A percentile compares a stretch with the other conserved stretches of the same genome.
Evolutionary conservation across 1,140 invertebrate species (phyloP).

Genomic region (Cecropterus lyciades): DNA sequence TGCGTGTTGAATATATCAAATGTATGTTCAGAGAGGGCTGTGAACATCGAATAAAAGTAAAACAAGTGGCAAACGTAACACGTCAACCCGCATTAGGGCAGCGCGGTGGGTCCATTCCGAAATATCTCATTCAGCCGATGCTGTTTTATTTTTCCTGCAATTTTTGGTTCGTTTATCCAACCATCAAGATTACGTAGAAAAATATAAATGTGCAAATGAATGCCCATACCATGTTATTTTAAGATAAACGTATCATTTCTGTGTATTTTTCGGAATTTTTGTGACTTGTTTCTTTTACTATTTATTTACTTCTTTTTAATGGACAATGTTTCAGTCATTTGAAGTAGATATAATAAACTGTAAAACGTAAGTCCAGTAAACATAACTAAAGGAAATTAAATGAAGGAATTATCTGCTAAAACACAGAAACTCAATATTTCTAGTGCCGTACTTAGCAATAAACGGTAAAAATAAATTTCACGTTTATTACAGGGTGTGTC

Average conservation of each 20-base stretch:
- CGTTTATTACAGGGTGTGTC: constrained; percentile 3
- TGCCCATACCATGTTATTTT: background rate
- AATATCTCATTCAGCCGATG: constrained; percentile 27
- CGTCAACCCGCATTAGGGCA: constrained; percentile 32
- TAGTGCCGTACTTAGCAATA: background rate
- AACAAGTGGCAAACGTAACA: constrained; percentile 28
- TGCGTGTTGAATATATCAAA: constrained; percentile 3
- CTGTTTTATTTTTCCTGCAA: constrained; percentile 10
- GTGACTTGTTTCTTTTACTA: no score
- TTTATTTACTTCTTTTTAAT: no score
- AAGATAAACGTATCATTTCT: background rate
- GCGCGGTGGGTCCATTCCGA: constrained; percentile 26
- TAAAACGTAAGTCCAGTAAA: no score
- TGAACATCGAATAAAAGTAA: constrained; percentile 28
- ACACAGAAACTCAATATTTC: no score
- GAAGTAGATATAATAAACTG: no score
- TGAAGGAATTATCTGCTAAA: no score
- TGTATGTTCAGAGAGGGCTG: constrained; percentile 12
- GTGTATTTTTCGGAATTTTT: no score
- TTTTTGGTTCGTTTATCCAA: constrained; percentile 14
- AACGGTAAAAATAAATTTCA: background rate
- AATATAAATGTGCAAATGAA: constrained; percentile 11
- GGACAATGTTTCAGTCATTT: no score
- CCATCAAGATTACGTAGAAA: constrained; percentile 23
- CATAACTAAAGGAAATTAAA: no score